A percentile compares a stretch with the other conserved stretches of the same genome.
Conservation (phyloP, 2,888 invertebrate species). For the Rhodophaea formosa region DNA sequence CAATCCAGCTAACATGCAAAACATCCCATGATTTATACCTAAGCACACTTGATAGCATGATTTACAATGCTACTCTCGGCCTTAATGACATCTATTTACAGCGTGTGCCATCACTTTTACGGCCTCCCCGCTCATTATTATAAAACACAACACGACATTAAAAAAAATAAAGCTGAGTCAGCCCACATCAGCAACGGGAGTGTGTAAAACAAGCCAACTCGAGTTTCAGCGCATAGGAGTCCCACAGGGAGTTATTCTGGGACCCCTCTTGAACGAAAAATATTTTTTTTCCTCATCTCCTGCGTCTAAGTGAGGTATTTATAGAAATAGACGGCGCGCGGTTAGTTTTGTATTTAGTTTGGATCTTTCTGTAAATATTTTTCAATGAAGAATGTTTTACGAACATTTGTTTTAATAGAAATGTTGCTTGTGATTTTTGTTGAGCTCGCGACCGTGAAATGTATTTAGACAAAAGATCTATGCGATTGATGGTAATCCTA, state of each 20-base stretch:
- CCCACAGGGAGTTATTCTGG: constrained; percentile 77
- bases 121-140: constrained; percentile 6
- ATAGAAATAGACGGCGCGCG: constrained; percentile 64
- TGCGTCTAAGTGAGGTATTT: constrained; percentile 70
- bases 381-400: constrained; percentile 12
- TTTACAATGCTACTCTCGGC: constrained; percentile 10
- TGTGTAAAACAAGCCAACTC: constrained; percentile 58
- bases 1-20: neutral
- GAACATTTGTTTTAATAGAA: constrained; percentile 11
- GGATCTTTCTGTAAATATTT: constrained; percentile 43
- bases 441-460: neutral
- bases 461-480: neutral
- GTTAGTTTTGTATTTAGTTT: constrained; percentile 61
- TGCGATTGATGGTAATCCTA: neutral
- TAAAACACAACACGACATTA: constrained; percentile 1
- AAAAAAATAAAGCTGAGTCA: constrained; percentile 27
- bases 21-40: constrained; percentile 9
- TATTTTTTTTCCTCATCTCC: constrained; percentile 51
- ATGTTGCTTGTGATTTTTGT: constrained; percentile 3
- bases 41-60: constrained; percentile 11
- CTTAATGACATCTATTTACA: constrained; percentile 14
- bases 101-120: constrained; percentile 13
- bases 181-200: constrained; percentile 37
- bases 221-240: constrained; percentile 62
- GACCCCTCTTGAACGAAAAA: constrained; percentile 60